Base-by-base conservation (phyloP, 2,113 vertebrate species). In the Odocoileus virginianus region DNA sequence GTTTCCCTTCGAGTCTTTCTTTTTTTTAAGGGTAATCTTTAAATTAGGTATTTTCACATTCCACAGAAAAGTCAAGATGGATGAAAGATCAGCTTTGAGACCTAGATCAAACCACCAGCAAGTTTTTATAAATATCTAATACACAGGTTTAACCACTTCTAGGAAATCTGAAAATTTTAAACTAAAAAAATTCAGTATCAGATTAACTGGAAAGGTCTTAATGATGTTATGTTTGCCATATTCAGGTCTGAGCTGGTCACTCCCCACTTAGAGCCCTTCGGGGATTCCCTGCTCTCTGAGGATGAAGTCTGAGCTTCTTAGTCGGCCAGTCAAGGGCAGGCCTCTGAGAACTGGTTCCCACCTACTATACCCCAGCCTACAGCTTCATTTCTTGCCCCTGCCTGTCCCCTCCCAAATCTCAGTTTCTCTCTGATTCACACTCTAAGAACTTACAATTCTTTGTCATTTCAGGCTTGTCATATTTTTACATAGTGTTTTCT, bases 61-160 rank as follows among this genome's bases (percentile, higher is more conserved):
- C 25, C 19, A 55, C 2, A 79, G 76, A 45, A 91, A 88, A 93
- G 30, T 93, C 43, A 43, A 91, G 84, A 87, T 1, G 79, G 33
- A 92, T 82, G 47, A 92, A 94, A 95, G 94, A 74, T n/a, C 58
- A 43, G 89, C 92, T 96, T 88, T 86, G 84, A 97, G 76, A 90
- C 28, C 61, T 15, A 76, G 78, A 89, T 82, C 23, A 85, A 91
- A 88, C 54, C 60, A 89, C 50, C 30, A 43, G 83, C 7, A 78
- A 67, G 40, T 74, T n/a, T 89, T 87, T 84, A 95, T 50, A 85
- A 91, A 86, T 71, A 92, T 47, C 55, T 78, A 81, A 60, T 8
- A 30, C 4, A 52, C 55, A 54, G 47, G 28, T 67, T 92, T 94
- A 83, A 89, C 54, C 78, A n/a, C 55, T 88, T 81, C 17, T 57